Conservation (phyloP, 1,140 invertebrate species). For the Zaprionus africanus region DNA sequence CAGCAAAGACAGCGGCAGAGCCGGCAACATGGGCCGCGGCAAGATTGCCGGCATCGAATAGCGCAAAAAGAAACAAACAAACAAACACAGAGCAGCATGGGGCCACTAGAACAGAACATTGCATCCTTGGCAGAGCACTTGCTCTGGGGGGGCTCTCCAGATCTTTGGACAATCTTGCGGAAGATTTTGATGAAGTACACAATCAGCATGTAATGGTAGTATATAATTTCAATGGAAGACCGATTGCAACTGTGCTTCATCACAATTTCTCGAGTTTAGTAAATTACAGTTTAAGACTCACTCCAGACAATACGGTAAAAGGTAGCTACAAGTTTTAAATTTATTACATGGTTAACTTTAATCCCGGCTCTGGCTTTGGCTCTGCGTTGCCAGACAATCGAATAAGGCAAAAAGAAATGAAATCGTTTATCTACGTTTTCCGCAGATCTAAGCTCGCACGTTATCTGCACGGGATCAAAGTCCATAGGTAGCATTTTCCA, state of each 20-base stretch:
- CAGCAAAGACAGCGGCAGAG: slow-evolving; percentile 15
- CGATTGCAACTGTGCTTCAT: slow-evolving; percentile 9
- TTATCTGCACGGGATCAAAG: slow-evolving; percentile 2
- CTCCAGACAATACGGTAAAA: slow-evolving; percentile 13
- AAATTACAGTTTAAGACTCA: slow-evolving; percentile 15
- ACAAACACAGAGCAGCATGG: slow-evolving; percentile 69
- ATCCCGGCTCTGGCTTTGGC: neutral
- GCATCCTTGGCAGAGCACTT: slow-evolving; percentile 13
- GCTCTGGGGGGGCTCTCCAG: slow-evolving; percentile 2
- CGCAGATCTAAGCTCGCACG: neutral
- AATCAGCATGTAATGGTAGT: slow-evolving; percentile 22
- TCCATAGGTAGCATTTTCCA: slow-evolving; percentile 4
- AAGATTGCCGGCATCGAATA: slow-evolving; percentile 64
- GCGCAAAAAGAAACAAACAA: slow-evolving; percentile 67
- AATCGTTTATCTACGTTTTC: slow-evolving; percentile 1
- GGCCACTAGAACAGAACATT: slow-evolving; percentile 44
- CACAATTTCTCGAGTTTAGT: slow-evolving; percentile 13
- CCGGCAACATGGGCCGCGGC: slow-evolving; percentile 12
- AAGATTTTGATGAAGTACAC: slow-evolving; percentile 22
- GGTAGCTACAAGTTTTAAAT: slow-evolving; percentile 11
- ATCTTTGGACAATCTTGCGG: slow-evolving; percentile 10
- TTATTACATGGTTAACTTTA: slow-evolving; percentile 6
- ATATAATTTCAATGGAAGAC: slow-evolving; percentile 11
- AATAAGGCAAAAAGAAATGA: neutral
- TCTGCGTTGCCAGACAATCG: neutral